These are phyloP conservation scores for Grammomys surdaster DNA, from an alignment of 2,113 vertebrate genomes.

Conservation along the genomic window DNA sequence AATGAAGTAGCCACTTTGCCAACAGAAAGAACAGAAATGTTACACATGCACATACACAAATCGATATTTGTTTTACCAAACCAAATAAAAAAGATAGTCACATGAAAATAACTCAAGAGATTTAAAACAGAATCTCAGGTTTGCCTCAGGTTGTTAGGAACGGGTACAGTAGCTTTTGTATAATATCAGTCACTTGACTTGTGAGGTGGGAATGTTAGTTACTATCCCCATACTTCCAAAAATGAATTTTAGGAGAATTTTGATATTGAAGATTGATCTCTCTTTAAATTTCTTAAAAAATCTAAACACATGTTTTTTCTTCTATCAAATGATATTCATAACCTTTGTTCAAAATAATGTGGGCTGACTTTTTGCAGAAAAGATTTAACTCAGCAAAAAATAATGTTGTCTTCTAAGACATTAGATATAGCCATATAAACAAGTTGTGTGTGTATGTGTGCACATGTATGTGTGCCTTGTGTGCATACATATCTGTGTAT, in stretches of 20 bases:
- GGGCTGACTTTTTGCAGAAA: neutral
- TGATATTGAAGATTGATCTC: constrained; percentile 21
- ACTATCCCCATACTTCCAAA: neutral
- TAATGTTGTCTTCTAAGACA: neutral
- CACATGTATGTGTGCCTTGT: neutral
- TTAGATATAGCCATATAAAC: neutral
- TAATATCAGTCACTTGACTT: neutral
- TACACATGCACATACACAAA: neutral
- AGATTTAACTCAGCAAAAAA: neutral
- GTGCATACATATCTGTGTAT: neutral
- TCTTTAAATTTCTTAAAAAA: neutral
- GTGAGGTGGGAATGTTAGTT: neutral
- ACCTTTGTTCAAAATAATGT: neutral
- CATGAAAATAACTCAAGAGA: constrained; percentile 20
- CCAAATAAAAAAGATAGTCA: neutral
- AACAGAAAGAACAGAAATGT: neutral
- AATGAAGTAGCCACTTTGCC: constrained; percentile 18
- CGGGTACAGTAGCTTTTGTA: neutral
- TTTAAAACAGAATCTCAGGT: constrained; percentile 12
- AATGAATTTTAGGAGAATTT: constrained; percentile 17
- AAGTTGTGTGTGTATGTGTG: neutral
- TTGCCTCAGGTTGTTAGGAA: neutral
- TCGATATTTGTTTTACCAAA: constrained; percentile 29
- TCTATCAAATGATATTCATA: neutral
- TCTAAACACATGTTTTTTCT: neutral